Evolutionary conservation across 2,113 vertebrate species (phyloP).

Genomic region (Oplegnathus fasciatus): DNA sequence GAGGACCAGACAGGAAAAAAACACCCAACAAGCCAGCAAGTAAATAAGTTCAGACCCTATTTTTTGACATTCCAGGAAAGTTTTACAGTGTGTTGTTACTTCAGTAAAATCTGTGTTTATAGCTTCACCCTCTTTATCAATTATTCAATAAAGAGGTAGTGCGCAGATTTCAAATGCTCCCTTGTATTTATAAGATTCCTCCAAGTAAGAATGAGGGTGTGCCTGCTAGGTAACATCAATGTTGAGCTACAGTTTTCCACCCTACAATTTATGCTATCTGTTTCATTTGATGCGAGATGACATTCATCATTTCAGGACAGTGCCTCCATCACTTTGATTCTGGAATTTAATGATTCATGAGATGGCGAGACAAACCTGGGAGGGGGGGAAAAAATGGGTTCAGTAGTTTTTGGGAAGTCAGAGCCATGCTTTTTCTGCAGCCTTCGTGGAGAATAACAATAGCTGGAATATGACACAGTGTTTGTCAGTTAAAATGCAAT

Average conservation of each 20-base stretch:
- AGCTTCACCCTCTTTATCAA: constrained; percentile 69
- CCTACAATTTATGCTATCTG: constrained; percentile 51
- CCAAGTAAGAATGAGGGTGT: constrained; percentile 55
- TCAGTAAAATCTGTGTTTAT: constrained; percentile 73
- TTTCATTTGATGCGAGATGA: constrained; percentile 58
- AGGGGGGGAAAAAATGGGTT: constrained; percentile 11
- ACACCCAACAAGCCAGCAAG: constrained; percentile 25
- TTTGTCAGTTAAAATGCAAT: neutral
- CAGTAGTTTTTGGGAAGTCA: constrained; percentile 40
- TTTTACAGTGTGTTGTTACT: constrained; percentile 59
- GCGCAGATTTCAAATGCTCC: constrained; percentile 65
- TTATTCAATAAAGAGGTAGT: constrained; percentile 75
- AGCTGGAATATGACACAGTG: constrained; percentile 9
- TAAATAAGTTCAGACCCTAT: constrained; percentile 53
- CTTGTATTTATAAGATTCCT: constrained; percentile 59
- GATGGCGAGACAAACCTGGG: constrained; percentile 49
- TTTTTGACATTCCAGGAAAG: constrained; percentile 62
- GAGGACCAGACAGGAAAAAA: constrained; percentile 5
- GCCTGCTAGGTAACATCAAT: constrained; percentile 53
- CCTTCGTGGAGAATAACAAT: constrained; percentile 43
- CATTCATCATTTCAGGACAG: constrained; percentile 50
- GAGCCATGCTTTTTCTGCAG: constrained; percentile 32
- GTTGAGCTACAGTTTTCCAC: constrained; percentile 45
- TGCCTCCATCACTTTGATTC: constrained; percentile 49
- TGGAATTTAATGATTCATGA: constrained; percentile 65